These are phyloP conservation scores for Rhyzopertha dominica DNA, from an alignment of 1,140 invertebrate genomes.

Conservation along the genomic window DNA sequence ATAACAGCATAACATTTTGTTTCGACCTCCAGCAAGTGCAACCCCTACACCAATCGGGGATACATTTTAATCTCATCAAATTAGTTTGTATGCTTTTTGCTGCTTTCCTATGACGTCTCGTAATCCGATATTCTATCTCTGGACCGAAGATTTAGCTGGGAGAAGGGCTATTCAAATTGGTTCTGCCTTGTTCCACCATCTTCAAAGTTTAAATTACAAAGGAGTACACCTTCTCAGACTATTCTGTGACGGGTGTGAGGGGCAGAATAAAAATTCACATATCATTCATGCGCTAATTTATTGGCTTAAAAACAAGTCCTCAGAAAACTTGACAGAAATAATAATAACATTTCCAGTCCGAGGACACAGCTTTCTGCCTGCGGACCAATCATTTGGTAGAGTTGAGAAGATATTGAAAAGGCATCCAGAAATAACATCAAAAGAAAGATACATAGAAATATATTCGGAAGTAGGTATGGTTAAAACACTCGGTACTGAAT, in stretches of 20 bases:
- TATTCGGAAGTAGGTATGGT: constrained; percentile 20
- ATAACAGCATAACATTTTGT: constrained; percentile 20
- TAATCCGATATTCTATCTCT: constrained; percentile 28
- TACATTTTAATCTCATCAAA: constrained; percentile 27
- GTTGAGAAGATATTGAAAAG: constrained; percentile 33
- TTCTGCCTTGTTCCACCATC: constrained; percentile 26
- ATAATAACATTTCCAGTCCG: constrained; percentile 31
- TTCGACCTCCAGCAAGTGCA: constrained; percentile 32
- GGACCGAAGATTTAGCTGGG: constrained; percentile 27
- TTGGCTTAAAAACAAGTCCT: constrained; percentile 21
- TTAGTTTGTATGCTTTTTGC: constrained; percentile 31
- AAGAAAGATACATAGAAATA: constrained; percentile 12
- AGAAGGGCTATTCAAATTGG: constrained; percentile 21
- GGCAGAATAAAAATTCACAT: constrained; percentile 32
- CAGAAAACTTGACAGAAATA: constrained; percentile 23
- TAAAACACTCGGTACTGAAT: constrained; percentile 18
- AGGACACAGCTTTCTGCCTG: constrained; percentile 35
- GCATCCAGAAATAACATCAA: constrained; percentile 20
- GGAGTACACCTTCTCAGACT: constrained; percentile 17
- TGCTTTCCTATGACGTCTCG: constrained; percentile 18
- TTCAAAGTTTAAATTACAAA: constrained; percentile 5
- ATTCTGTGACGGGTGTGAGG: constrained; percentile 31
- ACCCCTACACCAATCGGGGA: constrained; percentile 25
- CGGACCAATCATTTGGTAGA: constrained; percentile 34
- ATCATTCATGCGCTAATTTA: constrained; percentile 26